Evolutionary conservation across 2,797 vertebrate species (phyloP), one percentile per base, ranked within the genome.

Genomic region (Knipowitschia caucasica): DNA sequence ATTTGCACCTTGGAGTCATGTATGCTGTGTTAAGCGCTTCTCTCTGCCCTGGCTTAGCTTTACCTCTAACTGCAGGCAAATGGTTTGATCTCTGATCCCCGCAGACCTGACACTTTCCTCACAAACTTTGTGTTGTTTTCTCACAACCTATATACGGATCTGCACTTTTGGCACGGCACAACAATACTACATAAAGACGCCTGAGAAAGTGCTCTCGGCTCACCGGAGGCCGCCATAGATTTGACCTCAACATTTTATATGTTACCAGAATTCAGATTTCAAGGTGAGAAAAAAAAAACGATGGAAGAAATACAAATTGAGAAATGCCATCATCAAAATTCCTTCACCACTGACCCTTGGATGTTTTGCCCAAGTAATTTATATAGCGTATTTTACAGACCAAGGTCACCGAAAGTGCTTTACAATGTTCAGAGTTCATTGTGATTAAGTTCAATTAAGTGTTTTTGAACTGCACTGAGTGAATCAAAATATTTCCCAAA

Each of bases 1-100:
- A 62, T 62, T 83, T 65, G 76, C 83, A 86, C 76, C 75, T 82
- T 64, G 76, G 65, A 67, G 61, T 81, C 70, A 77, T 52, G 62
- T 74, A 74, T 78, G 82, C 81, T 71, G 69, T 71, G 64, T 74
- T 75, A 67, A 62, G 58, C 56, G 67, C 67, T 80, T 66, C 67
- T 70, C 63, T 73, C 66, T 53, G 56, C 31, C 63, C 52, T 50
- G 29, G 46, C 62, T 67, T 55, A 26, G 31, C 62, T 64, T 78
- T 65, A 80, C 50, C 51, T 76, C 62, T 77, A 69, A 67, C 80
- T 82, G 75, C 70, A 54, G 78, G 81, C 59, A 49, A 78, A 69
- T 78, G 78, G 75, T 81, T 84, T 83, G 77, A 84, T 78, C 75
- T 80, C 71, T 81, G 73, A 81, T 75, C 80, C 78, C 73, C 61